A percentile compares a stretch with the other conserved stretches of the same genome.
Conservation (phyloP, 2,888 invertebrate species). For the Stenodema calcarata region DNA sequence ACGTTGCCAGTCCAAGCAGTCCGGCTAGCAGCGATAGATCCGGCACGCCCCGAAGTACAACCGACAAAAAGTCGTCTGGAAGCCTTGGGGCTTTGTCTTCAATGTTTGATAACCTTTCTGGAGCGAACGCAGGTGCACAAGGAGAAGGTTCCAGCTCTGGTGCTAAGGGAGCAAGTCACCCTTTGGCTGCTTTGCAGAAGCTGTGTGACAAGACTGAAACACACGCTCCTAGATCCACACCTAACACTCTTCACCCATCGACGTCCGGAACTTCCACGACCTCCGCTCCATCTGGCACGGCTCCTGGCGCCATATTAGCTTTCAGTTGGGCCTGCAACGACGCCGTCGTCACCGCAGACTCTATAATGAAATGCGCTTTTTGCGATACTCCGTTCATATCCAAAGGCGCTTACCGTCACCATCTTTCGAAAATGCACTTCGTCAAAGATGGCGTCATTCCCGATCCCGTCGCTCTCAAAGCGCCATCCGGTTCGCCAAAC, state of each 20-base stretch:
- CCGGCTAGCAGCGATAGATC: constrained; percentile 78
- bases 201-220: constrained; percentile 94
- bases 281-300: constrained; percentile 64
- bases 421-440: constrained; percentile 93
- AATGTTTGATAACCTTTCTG: constrained; percentile 86
- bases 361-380: constrained; percentile 92
- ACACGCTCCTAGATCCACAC: constrained; percentile 61
- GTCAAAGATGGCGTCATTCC: constrained; percentile 89
- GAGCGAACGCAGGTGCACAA: constrained; percentile 58
- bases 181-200: constrained; percentile 92
- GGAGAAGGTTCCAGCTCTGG: constrained; percentile 57
- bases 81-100: constrained; percentile 85
- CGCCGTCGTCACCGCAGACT: constrained; percentile 83
- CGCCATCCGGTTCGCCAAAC: constrained; percentile 60
- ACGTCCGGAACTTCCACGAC: constrained; percentile 60
- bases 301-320: constrained; percentile 83
- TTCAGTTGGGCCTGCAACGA: constrained; percentile 96
- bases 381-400: constrained; percentile 96
- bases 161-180: constrained; percentile 76
- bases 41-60: constrained; percentile 73
- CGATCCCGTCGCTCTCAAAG: constrained; percentile 69
- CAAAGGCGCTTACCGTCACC: constrained; percentile 95
- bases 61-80: constrained; percentile 65
- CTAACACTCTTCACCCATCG: constrained; percentile 58
- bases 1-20: constrained; percentile 69